These are phyloP conservation scores for Eclectus roratus DNA, from an alignment of 2,113 vertebrate genomes.

Conservation along the genomic window DNA sequence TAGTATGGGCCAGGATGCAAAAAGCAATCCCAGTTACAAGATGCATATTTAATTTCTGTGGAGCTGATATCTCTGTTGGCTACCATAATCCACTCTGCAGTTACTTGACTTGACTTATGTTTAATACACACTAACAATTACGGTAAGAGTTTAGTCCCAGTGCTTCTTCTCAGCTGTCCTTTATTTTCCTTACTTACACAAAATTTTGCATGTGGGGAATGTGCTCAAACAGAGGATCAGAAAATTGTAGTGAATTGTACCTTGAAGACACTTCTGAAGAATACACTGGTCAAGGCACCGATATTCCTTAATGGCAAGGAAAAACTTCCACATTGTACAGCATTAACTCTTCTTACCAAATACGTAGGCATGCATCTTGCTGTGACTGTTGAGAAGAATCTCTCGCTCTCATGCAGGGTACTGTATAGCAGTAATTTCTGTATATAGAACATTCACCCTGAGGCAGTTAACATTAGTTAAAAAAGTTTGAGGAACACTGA, in stretches of 20 bases:
- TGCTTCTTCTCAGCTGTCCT: background rate
- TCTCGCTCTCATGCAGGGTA: background rate
- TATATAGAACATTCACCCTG: background rate
- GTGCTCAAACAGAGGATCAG: background rate
- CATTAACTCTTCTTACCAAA: background rate
- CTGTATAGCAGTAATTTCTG: background rate
- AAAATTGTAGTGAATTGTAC: background rate
- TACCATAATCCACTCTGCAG: background rate
- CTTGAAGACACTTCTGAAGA: background rate
- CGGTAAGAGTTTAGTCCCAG: background rate
- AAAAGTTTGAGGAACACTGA: background rate
- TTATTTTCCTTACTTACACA: background rate
- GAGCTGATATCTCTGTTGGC: background rate
- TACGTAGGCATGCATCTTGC: background rate
- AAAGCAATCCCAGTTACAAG: background rate
- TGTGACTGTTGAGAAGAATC: background rate
- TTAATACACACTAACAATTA: background rate
- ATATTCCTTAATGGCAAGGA: background rate
- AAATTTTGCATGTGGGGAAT: background rate
- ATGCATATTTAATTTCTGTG: background rate
- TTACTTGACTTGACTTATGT: background rate
- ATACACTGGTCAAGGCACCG: background rate
- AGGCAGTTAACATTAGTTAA: background rate
- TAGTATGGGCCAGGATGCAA: background rate
- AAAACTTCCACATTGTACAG: background rate